These are phyloP conservation scores for Puffinus mauretanicus DNA, from an alignment of 2,113 vertebrate species.

Conservation along the genomic window DNA sequence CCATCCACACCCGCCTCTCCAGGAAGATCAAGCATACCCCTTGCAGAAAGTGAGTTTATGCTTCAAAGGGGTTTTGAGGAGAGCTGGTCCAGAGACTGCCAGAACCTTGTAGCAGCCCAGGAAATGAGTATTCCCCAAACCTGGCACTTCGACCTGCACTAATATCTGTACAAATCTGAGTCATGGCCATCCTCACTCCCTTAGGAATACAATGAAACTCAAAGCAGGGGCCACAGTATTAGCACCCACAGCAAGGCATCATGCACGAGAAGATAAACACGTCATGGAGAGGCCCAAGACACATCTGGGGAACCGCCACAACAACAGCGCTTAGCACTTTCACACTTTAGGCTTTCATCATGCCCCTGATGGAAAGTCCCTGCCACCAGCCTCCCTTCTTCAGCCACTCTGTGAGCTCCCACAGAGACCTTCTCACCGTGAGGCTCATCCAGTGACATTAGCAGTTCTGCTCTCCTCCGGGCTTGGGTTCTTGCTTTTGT, in stretches of 20 bases:
- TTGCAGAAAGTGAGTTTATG: not conserved
- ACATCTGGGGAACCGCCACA: not conserved
- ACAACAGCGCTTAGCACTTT: not conserved
- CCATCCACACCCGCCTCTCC: not conserved
- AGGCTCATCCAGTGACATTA: not conserved
- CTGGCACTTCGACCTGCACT: not conserved
- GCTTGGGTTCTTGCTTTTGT: not conserved
- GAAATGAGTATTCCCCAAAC: not conserved
- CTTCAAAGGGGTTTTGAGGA: not conserved
- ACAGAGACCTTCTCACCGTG: not conserved
- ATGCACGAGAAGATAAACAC: fast-evolving
- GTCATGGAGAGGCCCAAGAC: fast-evolving
- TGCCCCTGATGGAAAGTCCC: not conserved
- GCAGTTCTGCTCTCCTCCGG: not conserved
- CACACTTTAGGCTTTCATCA: not conserved
- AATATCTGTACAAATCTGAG: not conserved
- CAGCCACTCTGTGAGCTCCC: not conserved
- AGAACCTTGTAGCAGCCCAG: not conserved
- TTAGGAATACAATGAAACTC: not conserved
- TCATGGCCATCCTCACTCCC: not conserved
- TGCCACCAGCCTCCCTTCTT: not conserved
- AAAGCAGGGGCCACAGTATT: not conserved
- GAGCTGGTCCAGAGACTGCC: not conserved
- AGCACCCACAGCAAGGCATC: not conserved
- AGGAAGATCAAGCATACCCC: not conserved